These are phyloP conservation scores for Protophormia terraenovae DNA, from an alignment of 2,888 invertebrate species.

Conservation along the genomic window DNA sequence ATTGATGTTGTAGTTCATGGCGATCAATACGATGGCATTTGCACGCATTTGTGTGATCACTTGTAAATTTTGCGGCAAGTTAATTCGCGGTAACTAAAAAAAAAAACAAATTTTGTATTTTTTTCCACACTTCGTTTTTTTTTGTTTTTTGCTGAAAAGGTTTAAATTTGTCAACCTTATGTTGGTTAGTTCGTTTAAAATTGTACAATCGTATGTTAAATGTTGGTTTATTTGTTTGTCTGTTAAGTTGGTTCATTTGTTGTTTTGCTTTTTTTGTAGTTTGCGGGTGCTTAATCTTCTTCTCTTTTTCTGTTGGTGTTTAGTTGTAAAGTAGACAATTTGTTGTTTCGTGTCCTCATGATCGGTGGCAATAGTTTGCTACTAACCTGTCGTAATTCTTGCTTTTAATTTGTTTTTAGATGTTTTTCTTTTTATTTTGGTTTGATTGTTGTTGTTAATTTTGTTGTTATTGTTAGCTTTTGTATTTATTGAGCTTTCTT, in stretches of 20 bases:
- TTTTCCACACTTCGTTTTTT: conserved; percentile 26
- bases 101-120: neutral
- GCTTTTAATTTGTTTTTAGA: conserved; percentile 68
- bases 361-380: conserved; percentile 67
- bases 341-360: conserved; percentile 66
- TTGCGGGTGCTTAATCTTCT: conserved; percentile 63
- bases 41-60: conserved; percentile 72
- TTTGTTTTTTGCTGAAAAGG: conserved; percentile 47
- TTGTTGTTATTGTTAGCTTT: conserved; percentile 25
- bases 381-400: conserved; percentile 69
- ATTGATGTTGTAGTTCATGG: conserved; percentile 55
- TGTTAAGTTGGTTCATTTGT: conserved; percentile 35
- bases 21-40: conserved; percentile 69
- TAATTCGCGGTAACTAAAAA: conserved; percentile 61
- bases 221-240: conserved; percentile 23
- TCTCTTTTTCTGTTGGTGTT: conserved; percentile 48
- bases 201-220: conserved; percentile 40
- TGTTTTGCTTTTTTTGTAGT: conserved; percentile 7
- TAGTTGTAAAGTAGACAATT: conserved; percentile 63
- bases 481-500: no score
- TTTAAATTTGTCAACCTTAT: conserved; percentile 67
- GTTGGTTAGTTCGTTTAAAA: conserved; percentile 30
- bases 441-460: conserved; percentile 29
- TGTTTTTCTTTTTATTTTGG: conserved; percentile 35
- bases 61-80: conserved; percentile 71